Conservation (phyloP, 2,113 vertebrate genomes). For the Otolemur garnettii region DNA sequence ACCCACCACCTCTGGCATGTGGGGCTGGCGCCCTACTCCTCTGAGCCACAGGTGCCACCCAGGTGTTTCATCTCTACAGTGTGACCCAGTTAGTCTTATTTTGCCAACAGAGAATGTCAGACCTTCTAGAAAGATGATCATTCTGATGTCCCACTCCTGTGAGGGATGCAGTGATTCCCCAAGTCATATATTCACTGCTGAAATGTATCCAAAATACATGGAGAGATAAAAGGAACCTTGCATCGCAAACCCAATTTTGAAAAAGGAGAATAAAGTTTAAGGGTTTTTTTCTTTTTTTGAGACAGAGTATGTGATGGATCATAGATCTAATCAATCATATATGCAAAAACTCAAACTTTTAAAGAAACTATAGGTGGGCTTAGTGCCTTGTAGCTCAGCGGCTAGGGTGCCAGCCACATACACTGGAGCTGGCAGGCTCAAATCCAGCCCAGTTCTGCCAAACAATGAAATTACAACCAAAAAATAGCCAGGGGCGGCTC, state of each 20-base stretch:
- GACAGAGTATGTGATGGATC: neutral
- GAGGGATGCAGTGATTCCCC: neutral
- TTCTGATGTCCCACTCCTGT: neutral
- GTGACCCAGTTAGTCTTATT: neutral
- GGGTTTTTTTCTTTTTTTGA: too few species aligned
- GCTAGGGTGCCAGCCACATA: too few species aligned
- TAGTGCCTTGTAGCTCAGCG: too few species aligned
- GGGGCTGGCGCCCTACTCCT: too few species aligned
- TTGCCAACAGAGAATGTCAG: neutral
- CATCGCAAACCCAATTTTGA: neutral
- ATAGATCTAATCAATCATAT: neutral
- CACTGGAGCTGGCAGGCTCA: too few species aligned
- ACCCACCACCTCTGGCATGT: too few species aligned
- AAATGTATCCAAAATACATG: neutral
- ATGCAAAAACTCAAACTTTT: neutral
- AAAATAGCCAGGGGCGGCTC: too few species aligned
- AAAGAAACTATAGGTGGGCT: neutral
- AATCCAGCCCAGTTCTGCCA: too few species aligned
- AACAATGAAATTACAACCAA: too few species aligned
- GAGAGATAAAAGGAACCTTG: neutral
- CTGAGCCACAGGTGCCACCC: neutral
- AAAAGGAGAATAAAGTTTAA: constrained; percentile 27
- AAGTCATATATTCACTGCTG: neutral
- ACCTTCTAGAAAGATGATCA: neutral
- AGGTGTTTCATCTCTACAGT: neutral